Percentiles rank a stretch among this genome's conserved stretches.
These are phyloP conservation scores for Neotoxoptera formosana DNA, from an alignment of 1,140 invertebrate genomes.

Conservation along the genomic window DNA sequence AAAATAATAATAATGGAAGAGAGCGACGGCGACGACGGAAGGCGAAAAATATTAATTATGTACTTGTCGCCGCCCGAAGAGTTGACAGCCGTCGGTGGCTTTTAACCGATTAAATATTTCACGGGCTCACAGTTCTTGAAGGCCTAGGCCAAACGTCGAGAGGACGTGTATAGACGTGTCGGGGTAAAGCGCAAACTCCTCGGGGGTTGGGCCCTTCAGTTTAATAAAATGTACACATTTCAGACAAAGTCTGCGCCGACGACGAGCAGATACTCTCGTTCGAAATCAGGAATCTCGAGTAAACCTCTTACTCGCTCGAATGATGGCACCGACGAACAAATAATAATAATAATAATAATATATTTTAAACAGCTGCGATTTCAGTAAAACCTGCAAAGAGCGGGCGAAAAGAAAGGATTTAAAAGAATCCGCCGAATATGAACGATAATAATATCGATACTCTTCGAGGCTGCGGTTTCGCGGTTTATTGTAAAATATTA, in stretches of 20 bases:
- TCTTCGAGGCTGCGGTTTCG: background rate
- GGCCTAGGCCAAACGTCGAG: background rate
- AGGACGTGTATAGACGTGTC: background rate
- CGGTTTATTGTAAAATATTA: background rate
- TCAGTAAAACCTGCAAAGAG: background rate
- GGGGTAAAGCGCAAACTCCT: conserved; percentile 8
- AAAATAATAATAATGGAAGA: conserved; percentile 1
- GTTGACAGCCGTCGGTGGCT: conserved; percentile 54
- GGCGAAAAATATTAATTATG: conserved; percentile 53
- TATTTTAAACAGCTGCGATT: background rate
- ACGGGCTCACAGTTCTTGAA: conserved; percentile 2
- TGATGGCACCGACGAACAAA: no score
- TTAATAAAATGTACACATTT: conserved; percentile 47
- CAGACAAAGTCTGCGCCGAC: background rate
- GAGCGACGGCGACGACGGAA: background rate
- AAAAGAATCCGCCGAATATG: background rate
- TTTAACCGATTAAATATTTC: conserved; percentile 58
- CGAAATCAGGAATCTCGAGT: background rate
- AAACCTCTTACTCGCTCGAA: background rate
- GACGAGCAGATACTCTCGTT: background rate
- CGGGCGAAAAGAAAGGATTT: background rate
- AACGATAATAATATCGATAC: background rate
- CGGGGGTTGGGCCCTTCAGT: conserved; percentile 11
- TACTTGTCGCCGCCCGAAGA: background rate
- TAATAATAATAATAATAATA: no score